Base-by-base conservation (phyloP, 2,113 vertebrate genomes). In the Silurus asotus region DNA sequence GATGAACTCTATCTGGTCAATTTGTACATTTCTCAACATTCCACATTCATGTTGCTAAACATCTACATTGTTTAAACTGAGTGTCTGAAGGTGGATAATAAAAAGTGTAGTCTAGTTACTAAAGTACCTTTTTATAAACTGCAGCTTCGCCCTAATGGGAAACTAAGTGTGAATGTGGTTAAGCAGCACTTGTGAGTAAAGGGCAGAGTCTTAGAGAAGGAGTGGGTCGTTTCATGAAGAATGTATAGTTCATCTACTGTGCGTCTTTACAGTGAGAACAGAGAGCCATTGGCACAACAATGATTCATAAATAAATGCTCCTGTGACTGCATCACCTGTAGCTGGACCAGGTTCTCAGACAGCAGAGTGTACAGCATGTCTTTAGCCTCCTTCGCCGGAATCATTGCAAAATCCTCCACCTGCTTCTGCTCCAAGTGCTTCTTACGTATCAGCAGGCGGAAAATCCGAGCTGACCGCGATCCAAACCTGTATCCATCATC, bases 401-500 rank as follows among this genome's bases (percentile, higher is more conserved):
- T 96, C 98, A 99, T 99, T 74, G 98, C 98, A 45, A 99, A 99
- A 85, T 99, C 98, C 91, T 99, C 98, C 91, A 99, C 98, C 82
- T 99, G 98, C 90, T 99, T 99, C 94, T 99, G 98, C 82, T 99
- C 98, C 91, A 99, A 82, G 74, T 99, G 96, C 83, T 94, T 96
- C 93, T 99, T 97, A 79, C 95, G 92, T 81, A 97, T 95, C 81
- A 97, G 92, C 89, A 99, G 83, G 0, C 96, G 96, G 92, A 98
- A 97, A 20, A 99, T 97, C 23, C 98, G 92, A 56, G 97, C 97
- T 0, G 97, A 98, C 81, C 98, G 93, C 37, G 98, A 98, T 0
- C 98, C 98, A 3, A 99, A 99, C 78, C 98, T 99, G 90, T 28
- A 17, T 58, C 15, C 55, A 81, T 2, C 14, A 80, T 49, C 6